These are phyloP conservation scores for Promerops cafer DNA, from an alignment of 2,113 vertebrate species.

Conservation along the genomic window DNA sequence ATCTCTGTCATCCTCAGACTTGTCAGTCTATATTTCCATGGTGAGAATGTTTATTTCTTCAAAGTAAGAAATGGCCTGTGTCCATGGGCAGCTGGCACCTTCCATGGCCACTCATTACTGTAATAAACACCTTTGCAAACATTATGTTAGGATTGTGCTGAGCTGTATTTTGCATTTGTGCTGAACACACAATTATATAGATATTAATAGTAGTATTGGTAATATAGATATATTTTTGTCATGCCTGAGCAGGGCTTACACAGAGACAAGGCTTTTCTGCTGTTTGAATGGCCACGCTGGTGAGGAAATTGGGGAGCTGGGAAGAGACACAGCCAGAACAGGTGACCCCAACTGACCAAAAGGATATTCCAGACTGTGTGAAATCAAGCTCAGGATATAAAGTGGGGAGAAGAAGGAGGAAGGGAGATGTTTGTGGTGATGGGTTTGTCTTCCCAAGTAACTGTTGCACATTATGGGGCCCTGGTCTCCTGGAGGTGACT, in stretches of 20 bases:
- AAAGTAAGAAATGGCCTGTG: not conserved
- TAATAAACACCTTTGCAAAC: not conserved
- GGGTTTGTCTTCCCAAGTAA: not conserved
- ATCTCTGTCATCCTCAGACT: not conserved
- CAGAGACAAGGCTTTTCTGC: not conserved
- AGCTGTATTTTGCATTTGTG: not conserved
- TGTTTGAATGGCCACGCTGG: accelerated
- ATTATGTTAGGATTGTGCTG: not conserved
- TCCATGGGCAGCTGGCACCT: not conserved
- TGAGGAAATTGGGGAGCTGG: accelerated
- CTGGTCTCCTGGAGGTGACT: not conserved
- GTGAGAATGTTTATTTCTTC: not conserved
- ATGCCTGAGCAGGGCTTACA: not conserved
- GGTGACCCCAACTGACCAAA: not conserved
- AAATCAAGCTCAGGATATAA: not conserved
- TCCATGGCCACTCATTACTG: not conserved
- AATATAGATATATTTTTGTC: not conserved
- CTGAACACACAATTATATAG: not conserved
- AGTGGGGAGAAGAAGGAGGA: not conserved
- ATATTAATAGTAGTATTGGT: not conserved
- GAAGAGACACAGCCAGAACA: not conserved
- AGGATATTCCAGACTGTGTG: not conserved
- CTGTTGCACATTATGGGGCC: not conserved
- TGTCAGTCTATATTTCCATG: not conserved
- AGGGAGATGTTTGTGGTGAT: not conserved